Percentiles rank a stretch among this genome's conserved stretches.
Conservation (phyloP, 2,113 vertebrate genomes). For the Clarias macrocephalus region DNA sequence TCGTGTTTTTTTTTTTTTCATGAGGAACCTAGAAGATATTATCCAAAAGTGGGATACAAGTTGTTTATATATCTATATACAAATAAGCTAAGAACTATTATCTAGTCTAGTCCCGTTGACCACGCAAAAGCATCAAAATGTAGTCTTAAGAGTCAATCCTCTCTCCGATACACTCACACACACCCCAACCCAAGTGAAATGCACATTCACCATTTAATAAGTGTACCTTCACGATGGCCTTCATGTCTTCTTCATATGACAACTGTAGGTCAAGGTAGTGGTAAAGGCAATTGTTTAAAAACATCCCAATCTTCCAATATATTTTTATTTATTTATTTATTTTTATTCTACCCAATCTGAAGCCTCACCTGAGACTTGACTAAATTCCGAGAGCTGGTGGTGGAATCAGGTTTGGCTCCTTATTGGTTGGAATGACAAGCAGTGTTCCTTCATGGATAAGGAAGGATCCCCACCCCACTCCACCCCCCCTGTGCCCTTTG, state of each 20-base stretch:
- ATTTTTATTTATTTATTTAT: too few species aligned
- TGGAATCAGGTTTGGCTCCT: not conserved
- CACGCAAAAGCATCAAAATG: not conserved
- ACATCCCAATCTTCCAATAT: not conserved
- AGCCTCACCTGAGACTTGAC: not conserved
- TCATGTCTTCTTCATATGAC: not conserved
- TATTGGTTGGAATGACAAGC: not conserved
- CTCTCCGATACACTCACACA: not conserved
- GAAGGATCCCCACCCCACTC: not conserved
- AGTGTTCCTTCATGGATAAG: not conserved
- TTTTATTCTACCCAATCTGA: not conserved
- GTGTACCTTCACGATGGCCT: not conserved
- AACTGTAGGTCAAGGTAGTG: not conserved
- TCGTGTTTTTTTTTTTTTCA: not conserved
- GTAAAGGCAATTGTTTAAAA: not conserved
- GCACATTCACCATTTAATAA: not conserved
- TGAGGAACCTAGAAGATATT: not conserved
- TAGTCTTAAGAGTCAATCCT: not conserved
- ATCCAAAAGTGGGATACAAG: not conserved
- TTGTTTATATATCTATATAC: not conserved
- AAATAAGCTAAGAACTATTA: not conserved
- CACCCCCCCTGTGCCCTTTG: not conserved
- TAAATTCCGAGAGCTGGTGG: not conserved
- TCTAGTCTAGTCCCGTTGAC: not conserved
- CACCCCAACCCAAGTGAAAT: too few species aligned